Evolutionary conservation across 1,140 invertebrate species (phyloP).

Genomic region (Ladona fulva): DNA sequence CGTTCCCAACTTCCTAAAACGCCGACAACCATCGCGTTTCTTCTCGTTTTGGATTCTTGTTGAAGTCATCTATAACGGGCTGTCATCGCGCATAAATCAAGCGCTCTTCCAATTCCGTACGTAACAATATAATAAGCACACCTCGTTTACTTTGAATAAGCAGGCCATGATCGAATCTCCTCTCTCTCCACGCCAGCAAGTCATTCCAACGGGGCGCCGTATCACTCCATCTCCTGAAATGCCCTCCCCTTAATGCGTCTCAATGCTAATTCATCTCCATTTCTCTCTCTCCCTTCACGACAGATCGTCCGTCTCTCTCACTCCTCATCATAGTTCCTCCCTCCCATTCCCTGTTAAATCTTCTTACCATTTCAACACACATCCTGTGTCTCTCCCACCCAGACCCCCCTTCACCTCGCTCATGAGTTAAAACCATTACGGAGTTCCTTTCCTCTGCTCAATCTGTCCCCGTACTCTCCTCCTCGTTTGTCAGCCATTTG

Average conservation of each 20-base stretch:
- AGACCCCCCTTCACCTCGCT: not conserved
- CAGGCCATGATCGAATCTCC: no score
- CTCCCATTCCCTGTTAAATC: not conserved
- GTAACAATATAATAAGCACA: no score
- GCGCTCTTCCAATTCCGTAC: no score
- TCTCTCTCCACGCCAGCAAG: no score
- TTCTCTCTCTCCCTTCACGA: not conserved
- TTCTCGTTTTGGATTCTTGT: no score
- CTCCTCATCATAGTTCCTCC: not conserved
- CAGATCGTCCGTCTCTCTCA: not conserved
- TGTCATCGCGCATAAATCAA: no score
- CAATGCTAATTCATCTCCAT: conserved; percentile 5
- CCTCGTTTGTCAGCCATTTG: conserved; percentile 4
- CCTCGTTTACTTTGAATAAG: no score
- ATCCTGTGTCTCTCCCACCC: not conserved
- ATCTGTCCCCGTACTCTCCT: not conserved
- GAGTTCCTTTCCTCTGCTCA: not conserved
- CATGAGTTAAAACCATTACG: not conserved
- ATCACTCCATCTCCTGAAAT: not conserved
- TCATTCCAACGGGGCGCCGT: not conserved
- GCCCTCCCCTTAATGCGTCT: not conserved
- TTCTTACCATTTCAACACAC: not conserved
- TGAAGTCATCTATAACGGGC: no score
- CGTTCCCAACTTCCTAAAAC: no score
- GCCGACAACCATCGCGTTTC: no score